These are phyloP conservation scores for Scytalopus superciliaris DNA, from an alignment of 2,113 vertebrate genomes.

Conservation along the genomic window DNA sequence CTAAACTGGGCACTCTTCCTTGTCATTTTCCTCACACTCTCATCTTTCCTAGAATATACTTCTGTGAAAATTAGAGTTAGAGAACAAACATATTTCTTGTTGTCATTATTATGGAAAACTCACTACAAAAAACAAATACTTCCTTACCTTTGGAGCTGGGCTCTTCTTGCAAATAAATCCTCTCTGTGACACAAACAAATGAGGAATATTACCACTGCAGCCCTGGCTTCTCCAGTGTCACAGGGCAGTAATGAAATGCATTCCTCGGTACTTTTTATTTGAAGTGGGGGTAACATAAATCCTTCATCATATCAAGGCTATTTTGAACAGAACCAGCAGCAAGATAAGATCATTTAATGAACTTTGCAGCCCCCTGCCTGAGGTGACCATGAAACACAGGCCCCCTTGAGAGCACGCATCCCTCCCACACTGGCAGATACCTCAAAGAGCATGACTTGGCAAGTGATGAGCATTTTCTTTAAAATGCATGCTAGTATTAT, in stretches of 20 bases:
- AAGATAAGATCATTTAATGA: slow-evolving; percentile 75
- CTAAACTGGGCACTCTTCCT: slow-evolving; percentile 45
- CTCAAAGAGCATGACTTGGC: slow-evolving; percentile 68
- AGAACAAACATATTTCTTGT: not conserved
- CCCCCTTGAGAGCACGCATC: slow-evolving; percentile 3
- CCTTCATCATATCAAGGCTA: slow-evolving; percentile 72
- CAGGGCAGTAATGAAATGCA: slow-evolving; percentile 58
- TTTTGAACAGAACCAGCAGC: slow-evolving; percentile 67
- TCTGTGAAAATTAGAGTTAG: slow-evolving; percentile 1
- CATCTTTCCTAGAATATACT: not conserved
- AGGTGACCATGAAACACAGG: slow-evolving; percentile 69
- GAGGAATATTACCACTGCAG: slow-evolving; percentile 16
- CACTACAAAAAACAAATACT: not conserved
- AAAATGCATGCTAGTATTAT: slow-evolving; percentile 44
- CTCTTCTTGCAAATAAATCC: slow-evolving; percentile 39
- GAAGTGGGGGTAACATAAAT: slow-evolving; percentile 70
- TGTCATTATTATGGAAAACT: not conserved
- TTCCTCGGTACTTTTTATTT: slow-evolving; percentile 71
- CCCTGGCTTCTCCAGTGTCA: slow-evolving; percentile 44
- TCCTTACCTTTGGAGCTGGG: slow-evolving; percentile 68
- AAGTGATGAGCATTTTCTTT: slow-evolving; percentile 47
- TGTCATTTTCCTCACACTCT: slow-evolving; percentile 16
- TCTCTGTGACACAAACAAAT: slow-evolving; percentile 23
- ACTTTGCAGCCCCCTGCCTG: slow-evolving; percentile 73
- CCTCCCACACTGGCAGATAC: slow-evolving; percentile 73